Conservation (phyloP, 2,113 vertebrate species). For the Peromyscus polionotus region DNA sequence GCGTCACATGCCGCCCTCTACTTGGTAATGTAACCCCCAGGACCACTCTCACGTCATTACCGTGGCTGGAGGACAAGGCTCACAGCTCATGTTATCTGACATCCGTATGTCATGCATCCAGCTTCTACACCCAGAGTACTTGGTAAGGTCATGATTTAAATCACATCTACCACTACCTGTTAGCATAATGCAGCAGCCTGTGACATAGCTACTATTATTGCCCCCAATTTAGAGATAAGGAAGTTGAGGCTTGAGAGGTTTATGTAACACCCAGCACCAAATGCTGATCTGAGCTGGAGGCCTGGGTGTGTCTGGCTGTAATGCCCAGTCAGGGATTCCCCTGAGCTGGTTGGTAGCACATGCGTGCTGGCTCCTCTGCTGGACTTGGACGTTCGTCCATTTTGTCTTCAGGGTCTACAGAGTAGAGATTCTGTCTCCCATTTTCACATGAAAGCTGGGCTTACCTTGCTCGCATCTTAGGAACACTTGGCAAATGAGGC, state of each 20-base stretch:
- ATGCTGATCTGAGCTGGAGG: not conserved
- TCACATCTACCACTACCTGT: constrained; percentile 47
- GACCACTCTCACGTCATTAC: not conserved
- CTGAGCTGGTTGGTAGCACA: fast-evolving
- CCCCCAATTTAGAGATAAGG: constrained; percentile 48
- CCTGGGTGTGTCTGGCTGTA: not conserved
- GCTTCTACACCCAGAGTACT: not conserved
- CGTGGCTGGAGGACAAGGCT: not conserved
- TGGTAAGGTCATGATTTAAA: not conserved
- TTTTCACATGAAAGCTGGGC: not conserved
- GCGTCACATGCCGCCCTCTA: not conserved
- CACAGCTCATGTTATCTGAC: not conserved
- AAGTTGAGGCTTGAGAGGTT: constrained; percentile 13
- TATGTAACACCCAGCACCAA: not conserved
- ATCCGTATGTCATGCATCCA: not conserved
- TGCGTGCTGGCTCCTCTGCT: fast-evolving
- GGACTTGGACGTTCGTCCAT: not conserved
- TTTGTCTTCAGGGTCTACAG: not conserved
- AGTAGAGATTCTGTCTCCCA: no score
- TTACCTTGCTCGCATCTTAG: not conserved
- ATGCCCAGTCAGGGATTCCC: not conserved
- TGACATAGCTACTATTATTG: not conserved
- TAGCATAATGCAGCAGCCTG: not conserved
- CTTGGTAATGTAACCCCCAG: not conserved
- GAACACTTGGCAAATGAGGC: not conserved